phyloP scores from a whole-genome alignment of 2,888 invertebrate species.

The Parnassius smintheus region DNA sequence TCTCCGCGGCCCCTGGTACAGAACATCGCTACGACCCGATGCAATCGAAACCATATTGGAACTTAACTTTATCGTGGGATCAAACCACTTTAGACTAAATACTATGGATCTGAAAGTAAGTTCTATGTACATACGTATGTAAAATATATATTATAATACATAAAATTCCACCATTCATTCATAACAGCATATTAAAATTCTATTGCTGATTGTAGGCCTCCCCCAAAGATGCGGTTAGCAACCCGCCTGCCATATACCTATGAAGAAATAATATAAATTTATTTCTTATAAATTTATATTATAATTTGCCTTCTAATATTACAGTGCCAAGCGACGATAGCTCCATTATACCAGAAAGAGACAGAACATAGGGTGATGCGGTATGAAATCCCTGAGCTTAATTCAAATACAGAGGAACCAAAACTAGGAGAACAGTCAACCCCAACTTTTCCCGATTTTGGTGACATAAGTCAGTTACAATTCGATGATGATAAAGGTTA shows the following conservation, averaged over 20 bases:
- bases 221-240: no score
- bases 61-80: slow-evolving; percentile 86
- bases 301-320: slow-evolving; percentile 26
- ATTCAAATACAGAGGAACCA: slow-evolving; percentile 18
- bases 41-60: slow-evolving; percentile 88
- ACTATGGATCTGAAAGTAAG: slow-evolving; percentile 89
- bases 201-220: no score
- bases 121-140: slow-evolving; percentile 12
- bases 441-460: slow-evolving; percentile 19
- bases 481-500: slow-evolving; percentile 21
- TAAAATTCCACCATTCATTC: no score
- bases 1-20: slow-evolving; percentile 75
- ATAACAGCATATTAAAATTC: no score
- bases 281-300: no score
- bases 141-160: no score
- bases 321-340: slow-evolving; percentile 71
- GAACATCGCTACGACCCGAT: slow-evolving; percentile 69
- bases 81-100: slow-evolving; percentile 87
- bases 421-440: slow-evolving; percentile 8
- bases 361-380: slow-evolving; percentile 25
- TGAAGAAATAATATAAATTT: no score
- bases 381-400: slow-evolving; percentile 11
- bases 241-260: no score
- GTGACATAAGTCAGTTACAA: slow-evolving; percentile 19
- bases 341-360: slow-evolving; percentile 65